phyloP scores from a whole-genome alignment of 2,888 invertebrate genomes.

The Brachylomia viminalis region DNA sequence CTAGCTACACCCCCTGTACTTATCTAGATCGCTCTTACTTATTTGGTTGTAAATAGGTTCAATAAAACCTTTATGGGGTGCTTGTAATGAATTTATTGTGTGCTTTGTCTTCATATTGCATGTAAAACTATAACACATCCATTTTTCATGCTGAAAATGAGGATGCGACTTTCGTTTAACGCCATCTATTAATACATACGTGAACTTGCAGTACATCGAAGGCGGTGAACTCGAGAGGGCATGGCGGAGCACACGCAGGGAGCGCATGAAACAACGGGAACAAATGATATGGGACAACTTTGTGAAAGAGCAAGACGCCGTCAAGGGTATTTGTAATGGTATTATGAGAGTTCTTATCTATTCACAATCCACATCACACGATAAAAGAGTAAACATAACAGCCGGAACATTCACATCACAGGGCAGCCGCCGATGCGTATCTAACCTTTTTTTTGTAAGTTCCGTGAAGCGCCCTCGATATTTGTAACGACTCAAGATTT shows the following conservation, averaged over 20 bases:
- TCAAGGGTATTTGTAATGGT: slow-evolving; percentile 78
- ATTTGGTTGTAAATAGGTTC: not conserved
- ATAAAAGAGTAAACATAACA: not conserved
- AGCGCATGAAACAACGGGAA: slow-evolving; percentile 83
- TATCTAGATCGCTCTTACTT: not conserved
- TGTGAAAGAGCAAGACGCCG: slow-evolving; percentile 83
- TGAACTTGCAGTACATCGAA: slow-evolving; percentile 79
- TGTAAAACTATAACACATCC: not conserved
- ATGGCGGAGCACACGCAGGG: slow-evolving; percentile 81
- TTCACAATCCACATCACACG: not conserved
- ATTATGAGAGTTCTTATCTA: slow-evolving; percentile 55
- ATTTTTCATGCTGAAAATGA: not conserved
- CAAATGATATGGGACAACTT: slow-evolving; percentile 86
- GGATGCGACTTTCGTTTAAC: not conserved
- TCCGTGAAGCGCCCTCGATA: not conserved
- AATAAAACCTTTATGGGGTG: not conserved
- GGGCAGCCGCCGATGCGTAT: not conserved
- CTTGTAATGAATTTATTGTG: no score
- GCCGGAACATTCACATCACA: not conserved
- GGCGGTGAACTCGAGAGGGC: slow-evolving; percentile 80
- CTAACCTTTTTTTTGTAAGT: not conserved
- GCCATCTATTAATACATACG: slow-evolving; percentile 37
- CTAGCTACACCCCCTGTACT: not conserved
- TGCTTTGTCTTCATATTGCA: not conserved
- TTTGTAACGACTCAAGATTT: not conserved